phyloP scores from a whole-genome alignment of 2,888 invertebrate species.

The Nycteola revayana region DNA sequence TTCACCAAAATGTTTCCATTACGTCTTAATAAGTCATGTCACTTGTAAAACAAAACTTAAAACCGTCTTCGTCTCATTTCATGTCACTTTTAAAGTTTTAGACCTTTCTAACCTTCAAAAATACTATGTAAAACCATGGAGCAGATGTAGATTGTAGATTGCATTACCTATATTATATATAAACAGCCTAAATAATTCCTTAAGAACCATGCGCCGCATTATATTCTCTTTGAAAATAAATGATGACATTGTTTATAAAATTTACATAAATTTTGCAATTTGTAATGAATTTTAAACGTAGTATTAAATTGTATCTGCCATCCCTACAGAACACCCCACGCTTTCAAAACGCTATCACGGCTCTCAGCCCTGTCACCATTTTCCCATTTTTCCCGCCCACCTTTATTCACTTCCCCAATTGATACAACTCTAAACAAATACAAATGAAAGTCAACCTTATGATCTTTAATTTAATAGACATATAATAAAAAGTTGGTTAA shows the following conservation, averaged over 20 bases:
- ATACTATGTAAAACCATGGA: not conserved
- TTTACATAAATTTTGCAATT: not conserved
- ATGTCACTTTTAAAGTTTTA: no score
- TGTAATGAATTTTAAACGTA: not conserved
- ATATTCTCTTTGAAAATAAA: not conserved
- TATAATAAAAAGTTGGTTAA: conserved; percentile 5
- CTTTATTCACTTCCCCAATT: conserved; percentile 26
- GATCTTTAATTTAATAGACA: conserved; percentile 1
- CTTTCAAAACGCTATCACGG: conserved; percentile 76
- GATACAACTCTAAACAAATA: conserved; percentile 6
- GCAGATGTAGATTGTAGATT: not conserved
- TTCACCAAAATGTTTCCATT: no score
- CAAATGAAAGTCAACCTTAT: conserved; percentile 17
- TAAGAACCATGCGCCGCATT: not conserved
- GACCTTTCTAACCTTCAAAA: no score
- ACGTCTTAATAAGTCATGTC: no score
- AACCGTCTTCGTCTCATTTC: no score
- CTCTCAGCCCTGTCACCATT: conserved; percentile 76
- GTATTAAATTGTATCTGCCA: conserved; percentile 23
- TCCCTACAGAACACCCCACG: conserved; percentile 58
- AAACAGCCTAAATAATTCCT: not conserved
- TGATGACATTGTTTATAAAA: not conserved
- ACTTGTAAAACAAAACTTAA: no score
- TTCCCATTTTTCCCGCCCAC: conserved; percentile 73
- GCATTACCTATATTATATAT: not conserved